Base-by-base conservation (phyloP, 1,140 invertebrate species). In the Nautilus pompilius region DNA sequence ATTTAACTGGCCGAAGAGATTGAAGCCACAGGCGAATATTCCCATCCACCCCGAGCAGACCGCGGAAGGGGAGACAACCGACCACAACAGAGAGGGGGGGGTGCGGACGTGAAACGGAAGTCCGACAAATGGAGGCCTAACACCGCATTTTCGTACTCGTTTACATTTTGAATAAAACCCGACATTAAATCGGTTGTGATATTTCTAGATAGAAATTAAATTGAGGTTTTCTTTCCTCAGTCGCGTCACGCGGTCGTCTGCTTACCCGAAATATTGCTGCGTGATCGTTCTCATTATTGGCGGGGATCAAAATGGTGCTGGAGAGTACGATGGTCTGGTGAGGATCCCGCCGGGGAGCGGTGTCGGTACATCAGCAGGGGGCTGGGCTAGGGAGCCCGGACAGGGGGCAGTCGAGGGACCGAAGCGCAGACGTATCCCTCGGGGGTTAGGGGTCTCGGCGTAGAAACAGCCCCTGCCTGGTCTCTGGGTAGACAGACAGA, bases 261-360 rank as follows among this genome's bases (percentile, higher is more conserved):
- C n/a, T n/a, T n/a, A n/a, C n/a, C n/a, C n/a, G n/a, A n/a, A n/a
- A n/a, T n/a, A n/a, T n/a, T n/a, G n/a, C n/a, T n/a, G n/a, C n/a
- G n/a, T n/a, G n/a, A n/a, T n/a, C n/a, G n/a, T n/a, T n/a, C n/a
- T n/a, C n/a, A n/a, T n/a, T n/a, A n/a, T n/a, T n/a, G n/a, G n/a
- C n/a, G n/a, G n/a, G n/a, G n/a, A n/a, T n/a, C 70, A 92, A 89
- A 85, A 96, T 96, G 94, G 94, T 95, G 80, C 86, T 96, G 63
- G 95, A 97, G 88, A 97, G 95, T 90, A 97, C 95, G 79, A 95
- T 97, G 89, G 94, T 97, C 84, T 96, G 95, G 91, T 93, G 87
- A 89, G 84, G 78, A 72, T 63, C 63, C 30, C 22, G 22, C 36
- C 45, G 63, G 45, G 56, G 15, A 26, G 26, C 28, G 13, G 33